These are phyloP conservation scores for Ancistrus triradiatus DNA, from an alignment of 2,113 vertebrate species.

Conservation along the genomic window DNA sequence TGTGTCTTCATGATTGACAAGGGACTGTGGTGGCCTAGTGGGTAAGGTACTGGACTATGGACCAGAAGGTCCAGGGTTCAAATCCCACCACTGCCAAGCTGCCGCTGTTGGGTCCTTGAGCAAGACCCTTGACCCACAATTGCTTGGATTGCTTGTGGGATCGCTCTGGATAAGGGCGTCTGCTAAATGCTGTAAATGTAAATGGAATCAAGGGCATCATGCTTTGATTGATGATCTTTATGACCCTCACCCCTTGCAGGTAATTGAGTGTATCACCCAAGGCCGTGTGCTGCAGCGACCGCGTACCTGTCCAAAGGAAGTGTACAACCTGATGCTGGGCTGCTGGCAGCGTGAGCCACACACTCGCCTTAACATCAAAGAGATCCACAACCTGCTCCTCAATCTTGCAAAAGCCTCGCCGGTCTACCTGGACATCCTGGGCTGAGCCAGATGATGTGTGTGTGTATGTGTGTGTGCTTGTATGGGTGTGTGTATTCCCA, in stretches of 20 bases:
- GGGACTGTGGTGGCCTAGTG: too few species aligned
- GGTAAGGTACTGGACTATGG: too few species aligned
- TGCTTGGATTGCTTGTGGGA: too few species aligned
- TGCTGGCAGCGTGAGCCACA: slow-evolving; percentile 98
- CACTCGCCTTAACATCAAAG: slow-evolving; percentile 96
- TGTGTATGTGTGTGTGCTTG: too few species aligned
- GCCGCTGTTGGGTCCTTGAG: too few species aligned
- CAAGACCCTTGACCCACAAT: too few species aligned
- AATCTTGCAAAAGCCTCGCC: slow-evolving; percentile 97
- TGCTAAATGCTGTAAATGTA: too few species aligned
- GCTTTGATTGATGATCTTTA: neutral
- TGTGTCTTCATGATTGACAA: too few species aligned
- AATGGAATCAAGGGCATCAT: neutral
- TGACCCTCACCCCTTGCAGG: slow-evolving; percentile 61
- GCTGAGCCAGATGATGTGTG: slow-evolving; percentile 69
- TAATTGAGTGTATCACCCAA: slow-evolving; percentile 99
- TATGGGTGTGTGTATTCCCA: slow-evolving; percentile 20
- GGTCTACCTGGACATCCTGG: slow-evolving; percentile 97
- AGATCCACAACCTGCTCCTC: slow-evolving; percentile 92
- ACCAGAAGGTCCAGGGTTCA: too few species aligned
- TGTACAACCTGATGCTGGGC: slow-evolving; percentile 98
- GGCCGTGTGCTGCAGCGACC: slow-evolving; percentile 95
- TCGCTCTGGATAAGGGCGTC: too few species aligned
- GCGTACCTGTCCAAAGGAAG: slow-evolving; percentile 92
- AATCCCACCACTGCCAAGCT: too few species aligned